These are phyloP conservation scores for Hycleus phaleratus DNA, from an alignment of 1,140 invertebrate genomes.

Conservation along the genomic window DNA sequence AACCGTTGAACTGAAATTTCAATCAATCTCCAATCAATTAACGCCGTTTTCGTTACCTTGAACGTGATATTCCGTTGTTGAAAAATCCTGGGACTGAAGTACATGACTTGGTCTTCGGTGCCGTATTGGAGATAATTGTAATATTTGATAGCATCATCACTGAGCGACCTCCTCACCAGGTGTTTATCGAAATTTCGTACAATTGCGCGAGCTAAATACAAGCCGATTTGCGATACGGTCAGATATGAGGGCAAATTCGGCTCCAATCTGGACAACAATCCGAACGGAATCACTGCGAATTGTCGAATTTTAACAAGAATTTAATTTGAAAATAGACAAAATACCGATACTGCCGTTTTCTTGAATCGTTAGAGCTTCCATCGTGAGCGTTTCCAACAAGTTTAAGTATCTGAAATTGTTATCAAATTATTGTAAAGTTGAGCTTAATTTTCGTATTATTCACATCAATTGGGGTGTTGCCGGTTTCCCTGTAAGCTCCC, in stretches of 20 bases:
- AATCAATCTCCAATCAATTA: no score
- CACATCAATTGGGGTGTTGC: no score
- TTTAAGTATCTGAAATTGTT: neutral
- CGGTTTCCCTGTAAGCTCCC: no score
- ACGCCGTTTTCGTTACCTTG: no score
- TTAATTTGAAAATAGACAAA: no score
- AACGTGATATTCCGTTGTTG: constrained; percentile 1
- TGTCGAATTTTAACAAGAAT: neutral
- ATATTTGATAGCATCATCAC: no score
- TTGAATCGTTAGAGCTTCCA: neutral
- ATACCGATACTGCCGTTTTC: no score
- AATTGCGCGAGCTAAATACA: constrained; percentile 20
- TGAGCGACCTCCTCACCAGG: no score
- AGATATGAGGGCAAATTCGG: constrained; percentile 17
- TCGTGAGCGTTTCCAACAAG: neutral
- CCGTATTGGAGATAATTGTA: no score
- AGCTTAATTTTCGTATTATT: no score
- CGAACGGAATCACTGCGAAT: constrained; percentile 5
- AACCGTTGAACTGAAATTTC: neutral
- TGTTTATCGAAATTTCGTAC: constrained; percentile 18
- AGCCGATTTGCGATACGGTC: constrained; percentile 15
- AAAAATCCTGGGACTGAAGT: constrained; percentile 3
- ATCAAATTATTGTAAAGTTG: no score
- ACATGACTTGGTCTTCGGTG: no score
- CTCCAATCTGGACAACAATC: constrained; percentile 1